A percentile compares a stretch with the other conserved stretches of the same genome.
These are phyloP conservation scores for Chaenogobius annularis DNA, from an alignment of 2,113 vertebrate genomes.

Conservation along the genomic window DNA sequence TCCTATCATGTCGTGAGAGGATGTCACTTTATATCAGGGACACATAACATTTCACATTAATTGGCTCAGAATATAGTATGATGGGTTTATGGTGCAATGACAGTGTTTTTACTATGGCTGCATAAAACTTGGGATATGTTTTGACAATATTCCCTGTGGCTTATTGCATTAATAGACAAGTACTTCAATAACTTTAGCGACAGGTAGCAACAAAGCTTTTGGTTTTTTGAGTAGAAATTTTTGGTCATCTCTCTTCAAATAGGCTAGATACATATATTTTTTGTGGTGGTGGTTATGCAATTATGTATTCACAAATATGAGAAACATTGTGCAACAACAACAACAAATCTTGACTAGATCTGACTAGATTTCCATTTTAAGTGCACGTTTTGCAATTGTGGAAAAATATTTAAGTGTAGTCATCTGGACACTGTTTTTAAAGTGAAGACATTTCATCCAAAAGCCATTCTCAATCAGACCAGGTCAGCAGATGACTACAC, in stretches of 20 bases:
- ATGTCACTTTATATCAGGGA: slow-evolving; percentile 30
- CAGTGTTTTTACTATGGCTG: neutral
- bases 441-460: too few species aligned
- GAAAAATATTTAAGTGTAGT: too few species aligned
- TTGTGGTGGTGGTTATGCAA: too few species aligned
- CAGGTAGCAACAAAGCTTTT: neutral
- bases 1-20: slow-evolving; percentile 21
- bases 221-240: neutral
- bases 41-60: slow-evolving; percentile 4
- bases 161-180: neutral
- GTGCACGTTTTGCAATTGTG: too few species aligned
- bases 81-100: slow-evolving; percentile 29
- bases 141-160: neutral
- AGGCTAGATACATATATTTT: neutral
- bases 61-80: neutral
- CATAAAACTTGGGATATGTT: neutral
- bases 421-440: too few species aligned
- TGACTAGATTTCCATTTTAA: too few species aligned
- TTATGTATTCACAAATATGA: too few species aligned
- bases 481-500: too few species aligned
- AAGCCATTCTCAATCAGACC: too few species aligned
- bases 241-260: neutral
- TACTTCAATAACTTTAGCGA: neutral
- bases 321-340: too few species aligned
- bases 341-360: too few species aligned